Percentiles rank a stretch among this genome's conserved stretches.
These are phyloP conservation scores for Anorthoa munda DNA, from an alignment of 2,888 invertebrate genomes.

Conservation along the genomic window DNA sequence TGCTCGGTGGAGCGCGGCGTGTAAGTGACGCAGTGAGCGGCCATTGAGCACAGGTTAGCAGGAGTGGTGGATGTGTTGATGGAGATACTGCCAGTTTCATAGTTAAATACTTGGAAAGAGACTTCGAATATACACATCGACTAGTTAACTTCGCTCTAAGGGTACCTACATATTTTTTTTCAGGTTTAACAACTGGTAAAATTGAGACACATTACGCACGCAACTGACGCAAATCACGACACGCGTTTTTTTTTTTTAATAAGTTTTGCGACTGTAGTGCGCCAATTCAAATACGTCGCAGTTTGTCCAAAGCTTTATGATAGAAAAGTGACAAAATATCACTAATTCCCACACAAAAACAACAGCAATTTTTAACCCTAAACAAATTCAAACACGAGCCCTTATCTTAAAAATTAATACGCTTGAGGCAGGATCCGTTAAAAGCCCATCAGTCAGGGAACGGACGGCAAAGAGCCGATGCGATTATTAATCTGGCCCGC, in stretches of 20 bases:
- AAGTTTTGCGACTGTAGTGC: no score
- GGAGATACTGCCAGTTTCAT: constrained; percentile 9
- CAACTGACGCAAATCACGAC: no score
- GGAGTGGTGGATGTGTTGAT: constrained; percentile 7
- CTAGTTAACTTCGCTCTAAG: no score
- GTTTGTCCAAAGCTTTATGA: not conserved
- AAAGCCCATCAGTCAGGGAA: constrained; percentile 49
- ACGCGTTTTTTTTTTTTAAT: no score
- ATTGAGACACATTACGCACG: no score
- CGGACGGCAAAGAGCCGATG: constrained; percentile 40
- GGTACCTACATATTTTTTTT: not conserved
- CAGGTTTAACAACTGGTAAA: not conserved
- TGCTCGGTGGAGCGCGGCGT: constrained; percentile 35
- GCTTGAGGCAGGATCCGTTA: constrained; percentile 23
- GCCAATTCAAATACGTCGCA: no score
- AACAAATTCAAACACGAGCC: constrained; percentile 21
- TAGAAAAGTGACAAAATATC: not conserved
- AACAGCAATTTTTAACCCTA: constrained; percentile 13
- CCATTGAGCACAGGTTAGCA: constrained; percentile 56
- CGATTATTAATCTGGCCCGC: constrained; percentile 58
- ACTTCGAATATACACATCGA: not conserved
- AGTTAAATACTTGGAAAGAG: not conserved
- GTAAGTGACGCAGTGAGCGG: constrained; percentile 53
- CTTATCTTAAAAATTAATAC: constrained; percentile 36
- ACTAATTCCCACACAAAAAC: not conserved